Base-by-base conservation (phyloP, 2,113 vertebrate genomes). In the Rhodinocichla rosea region DNA sequence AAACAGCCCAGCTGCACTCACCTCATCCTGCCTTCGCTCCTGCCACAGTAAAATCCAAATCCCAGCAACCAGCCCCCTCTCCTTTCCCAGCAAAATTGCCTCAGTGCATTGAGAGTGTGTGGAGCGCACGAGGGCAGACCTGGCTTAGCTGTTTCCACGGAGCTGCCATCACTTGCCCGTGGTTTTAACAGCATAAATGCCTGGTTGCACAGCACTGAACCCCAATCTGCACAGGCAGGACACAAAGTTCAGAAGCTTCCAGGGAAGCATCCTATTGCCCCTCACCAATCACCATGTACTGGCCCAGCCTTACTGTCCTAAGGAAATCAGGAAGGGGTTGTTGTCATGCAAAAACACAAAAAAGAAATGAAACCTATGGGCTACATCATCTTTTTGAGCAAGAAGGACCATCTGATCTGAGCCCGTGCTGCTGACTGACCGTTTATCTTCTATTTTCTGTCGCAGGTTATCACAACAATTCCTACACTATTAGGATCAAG, bases 301-400 rank as follows among this genome's bases (percentile, higher is more conserved):
- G 18, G 55, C 19, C 70, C 33, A 75, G 21, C 30, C 37, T 71
- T 39, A 52, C 20, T 40, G 32, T 42, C 60, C 68, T n/a, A 28
- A 63, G 50, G 21, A 78, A 63, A 78, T 27, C 27, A 14, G 26
- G 21, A 57, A 22, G 11, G 5, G 21, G 7, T 21, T 1, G 0
- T 0, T 40, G 16, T 17, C 16, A 33, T 7, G 24, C 23, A 50
- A 52, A 33, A 42, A 6, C 9, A 26, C 6, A 21, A 27, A 33
- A n/a, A 33, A 60, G 1, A 49, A 33, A 37, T 16, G 0, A 35
- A 35, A 13, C 5, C 7, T 69, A 7, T 4, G 17, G 35, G 13
- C 53, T 40, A 42, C 9, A n/a, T 13, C 1, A 2, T 9, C 18
- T 28, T 60, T 65, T n/a, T 45, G 12, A 76, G 32, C 13, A 60